Percentiles rank a stretch among this genome's conserved stretches.
These are phyloP conservation scores for Meghimatium bilineatum DNA, from an alignment of 2,888 invertebrate species.

Conservation along the genomic window DNA sequence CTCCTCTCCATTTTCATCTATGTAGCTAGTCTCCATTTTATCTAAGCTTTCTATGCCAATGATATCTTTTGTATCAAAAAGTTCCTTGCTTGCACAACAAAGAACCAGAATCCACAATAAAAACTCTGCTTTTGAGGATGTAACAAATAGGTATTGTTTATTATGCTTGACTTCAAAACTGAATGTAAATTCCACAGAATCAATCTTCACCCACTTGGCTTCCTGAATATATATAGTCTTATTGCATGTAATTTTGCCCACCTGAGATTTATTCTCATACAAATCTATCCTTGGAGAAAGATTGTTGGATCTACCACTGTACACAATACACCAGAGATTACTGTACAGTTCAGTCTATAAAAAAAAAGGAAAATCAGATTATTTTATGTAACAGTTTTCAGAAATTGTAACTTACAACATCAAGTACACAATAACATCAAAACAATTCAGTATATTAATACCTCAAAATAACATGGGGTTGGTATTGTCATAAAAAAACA, in stretches of 20 bases:
- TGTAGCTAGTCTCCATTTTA: background rate
- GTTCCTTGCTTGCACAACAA: slow-evolving; percentile 34
- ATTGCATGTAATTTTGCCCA: background rate
- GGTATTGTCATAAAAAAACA: no score
- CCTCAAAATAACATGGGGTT: no score
- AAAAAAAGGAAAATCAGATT: background rate
- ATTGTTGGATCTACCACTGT: background rate
- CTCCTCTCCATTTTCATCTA: background rate
- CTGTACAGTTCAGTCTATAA: slow-evolving; percentile 7
- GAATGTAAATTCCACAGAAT: slow-evolving; percentile 21
- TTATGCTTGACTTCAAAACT: slow-evolving; percentile 36
- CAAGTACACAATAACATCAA: background rate
- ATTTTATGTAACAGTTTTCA: background rate
- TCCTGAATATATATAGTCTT: slow-evolving; percentile 34
- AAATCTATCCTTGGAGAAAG: slow-evolving; percentile 23
- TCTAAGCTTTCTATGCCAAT: slow-evolving; percentile 1
- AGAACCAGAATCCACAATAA: slow-evolving; percentile 26
- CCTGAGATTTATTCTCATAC: background rate
- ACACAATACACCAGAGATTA: slow-evolving; percentile 27
- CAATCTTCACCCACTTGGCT: slow-evolving; percentile 18
- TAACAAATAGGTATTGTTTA: slow-evolving; percentile 23
- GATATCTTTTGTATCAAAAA: slow-evolving; percentile 9
- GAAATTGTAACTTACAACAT: no score
- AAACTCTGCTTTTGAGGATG: background rate
- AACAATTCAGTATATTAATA: background rate